Evolutionary conservation across 2,113 vertebrate genomes (phyloP).

Genomic region (Manacus vitellinus): DNA sequence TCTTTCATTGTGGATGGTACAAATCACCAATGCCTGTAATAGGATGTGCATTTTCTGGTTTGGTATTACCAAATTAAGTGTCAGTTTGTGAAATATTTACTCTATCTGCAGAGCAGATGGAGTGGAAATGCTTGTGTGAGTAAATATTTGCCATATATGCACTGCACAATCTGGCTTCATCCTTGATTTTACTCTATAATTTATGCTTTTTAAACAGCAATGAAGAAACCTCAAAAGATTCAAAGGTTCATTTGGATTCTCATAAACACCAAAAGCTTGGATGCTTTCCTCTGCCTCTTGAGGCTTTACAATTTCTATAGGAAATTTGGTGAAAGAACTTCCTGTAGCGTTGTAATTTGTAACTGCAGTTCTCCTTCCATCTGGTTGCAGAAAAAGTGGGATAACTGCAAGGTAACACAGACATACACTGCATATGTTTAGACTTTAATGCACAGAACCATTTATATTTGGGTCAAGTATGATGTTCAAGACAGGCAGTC

Average conservation of each 20-base stretch:
- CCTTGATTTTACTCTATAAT: constrained; percentile 41
- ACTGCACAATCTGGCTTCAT: constrained; percentile 55
- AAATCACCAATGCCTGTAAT: neutral
- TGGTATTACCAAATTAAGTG: constrained; percentile 35
- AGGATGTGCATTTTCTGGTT: constrained; percentile 9
- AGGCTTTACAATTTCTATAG: neutral
- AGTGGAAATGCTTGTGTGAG: constrained; percentile 60
- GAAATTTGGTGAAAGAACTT: neutral
- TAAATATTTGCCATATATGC: constrained; percentile 66
- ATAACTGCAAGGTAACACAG: neutral
- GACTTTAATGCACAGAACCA: neutral
- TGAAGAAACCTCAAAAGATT: constrained; percentile 34
- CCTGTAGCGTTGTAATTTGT: neutral
- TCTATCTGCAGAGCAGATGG: constrained; percentile 66
- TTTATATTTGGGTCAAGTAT: neutral
- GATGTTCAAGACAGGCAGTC: neutral
- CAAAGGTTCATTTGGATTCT: constrained; percentile 39
- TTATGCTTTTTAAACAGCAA: constrained; percentile 49
- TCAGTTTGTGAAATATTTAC: constrained; percentile 53
- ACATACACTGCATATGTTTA: neutral
- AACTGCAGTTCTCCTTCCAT: neutral
- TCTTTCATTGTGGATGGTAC: neutral
- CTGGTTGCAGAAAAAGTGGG: neutral
- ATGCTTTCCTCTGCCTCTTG: neutral
- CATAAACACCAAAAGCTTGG: constrained; percentile 30